These are phyloP conservation scores for Pristionchus pacificus DNA, from an alignment of 1,140 invertebrate species.

Conservation along the genomic window DNA sequence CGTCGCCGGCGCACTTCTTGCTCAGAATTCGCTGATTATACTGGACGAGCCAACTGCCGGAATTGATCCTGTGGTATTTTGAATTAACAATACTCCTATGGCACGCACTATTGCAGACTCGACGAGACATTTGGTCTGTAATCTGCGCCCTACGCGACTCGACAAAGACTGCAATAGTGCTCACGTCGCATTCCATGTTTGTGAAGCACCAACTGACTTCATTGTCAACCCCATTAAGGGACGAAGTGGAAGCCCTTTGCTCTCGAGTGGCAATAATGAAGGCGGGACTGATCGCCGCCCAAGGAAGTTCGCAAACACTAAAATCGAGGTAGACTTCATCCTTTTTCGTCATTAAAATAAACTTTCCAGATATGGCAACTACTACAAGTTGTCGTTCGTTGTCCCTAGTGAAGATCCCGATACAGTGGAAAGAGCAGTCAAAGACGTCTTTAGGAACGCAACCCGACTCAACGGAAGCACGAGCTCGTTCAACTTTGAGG, in stretches of 20 bases:
- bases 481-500: too few species aligned
- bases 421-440: too few species aligned
- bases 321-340: conserved; percentile 26
- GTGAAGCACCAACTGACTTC: background rate
- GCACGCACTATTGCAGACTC: conserved; percentile 46
- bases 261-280: conserved; percentile 42
- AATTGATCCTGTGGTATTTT: conserved; percentile 61
- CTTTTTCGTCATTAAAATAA: background rate
- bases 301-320: conserved; percentile 31
- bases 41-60: conserved; percentile 65
- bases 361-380: background rate
- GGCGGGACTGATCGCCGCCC: conserved; percentile 56
- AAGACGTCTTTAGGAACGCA: too few species aligned
- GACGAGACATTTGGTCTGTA: conserved; percentile 63
- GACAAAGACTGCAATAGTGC: conserved; percentile 24
- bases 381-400: too few species aligned
- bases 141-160: conserved; percentile 37
- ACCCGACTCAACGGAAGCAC: too few species aligned
- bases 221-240: conserved; percentile 12
- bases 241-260: conserved; percentile 51
- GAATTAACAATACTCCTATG: too few species aligned
- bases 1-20: conserved; percentile 62
- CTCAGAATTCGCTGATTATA: conserved; percentile 59
- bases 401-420: too few species aligned
- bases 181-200: conserved; percentile 52